A percentile compares a stretch with the other conserved stretches of the same genome.
phyloP scores from a whole-genome alignment of 2,113 vertebrate species.

The Anguilla rostrata region DNA sequence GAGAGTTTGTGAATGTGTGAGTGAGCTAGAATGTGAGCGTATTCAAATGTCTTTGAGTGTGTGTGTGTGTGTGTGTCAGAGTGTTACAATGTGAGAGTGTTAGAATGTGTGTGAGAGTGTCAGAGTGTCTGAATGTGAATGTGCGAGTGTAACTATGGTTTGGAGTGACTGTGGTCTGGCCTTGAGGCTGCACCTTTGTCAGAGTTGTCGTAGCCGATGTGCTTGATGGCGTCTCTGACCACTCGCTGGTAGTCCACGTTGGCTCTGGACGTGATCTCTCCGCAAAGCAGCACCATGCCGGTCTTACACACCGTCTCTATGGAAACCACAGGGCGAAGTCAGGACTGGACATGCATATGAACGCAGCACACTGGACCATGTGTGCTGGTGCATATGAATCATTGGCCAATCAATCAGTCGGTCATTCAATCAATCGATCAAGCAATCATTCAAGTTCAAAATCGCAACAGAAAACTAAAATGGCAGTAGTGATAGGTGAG shows the following conservation, averaged over 20 bases:
- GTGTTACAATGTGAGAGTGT: slow-evolving; percentile 23
- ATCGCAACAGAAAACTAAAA: too few relatives aligned
- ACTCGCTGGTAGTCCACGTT: slow-evolving; percentile 87
- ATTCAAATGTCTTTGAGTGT: slow-evolving; percentile 44
- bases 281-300: slow-evolving; percentile 89
- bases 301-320: slow-evolving; percentile 93
- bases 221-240: slow-evolving; percentile 81
- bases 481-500: too few relatives aligned
- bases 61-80: slow-evolving; percentile 33
- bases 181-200: slow-evolving; percentile 71
- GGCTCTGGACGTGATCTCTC: slow-evolving; percentile 85
- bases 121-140: too few relatives aligned
- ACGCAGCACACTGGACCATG: too few relatives aligned
- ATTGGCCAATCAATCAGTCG: too few relatives aligned
- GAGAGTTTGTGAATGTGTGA: slow-evolving; percentile 7
- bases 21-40: slow-evolving; percentile 12
- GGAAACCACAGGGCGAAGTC: not conserved
- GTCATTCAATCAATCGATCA: too few relatives aligned
- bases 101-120: too few relatives aligned
- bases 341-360: not conserved
- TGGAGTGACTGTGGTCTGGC: too few relatives aligned
- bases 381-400: too few relatives aligned
- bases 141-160: too few relatives aligned
- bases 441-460: too few relatives aligned
- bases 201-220: slow-evolving; percentile 87